Evolutionary conservation across 2,797 vertebrate genomes (phyloP).

Genomic region (Phataginus tricuspis): DNA sequence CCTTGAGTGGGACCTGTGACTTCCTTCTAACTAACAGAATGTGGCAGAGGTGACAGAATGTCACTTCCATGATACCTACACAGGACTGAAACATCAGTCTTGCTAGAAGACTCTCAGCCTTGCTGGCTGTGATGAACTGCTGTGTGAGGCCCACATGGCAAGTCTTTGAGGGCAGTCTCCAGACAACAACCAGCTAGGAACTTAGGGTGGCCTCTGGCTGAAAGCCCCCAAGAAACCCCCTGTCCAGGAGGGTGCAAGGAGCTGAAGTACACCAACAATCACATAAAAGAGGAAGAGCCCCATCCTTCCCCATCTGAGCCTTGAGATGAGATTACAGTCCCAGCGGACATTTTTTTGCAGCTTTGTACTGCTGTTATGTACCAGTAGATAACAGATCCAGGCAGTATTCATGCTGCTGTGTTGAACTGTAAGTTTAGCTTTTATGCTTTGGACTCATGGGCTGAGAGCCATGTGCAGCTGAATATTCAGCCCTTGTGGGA

Average conservation of each 20-base stretch:
- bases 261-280: background rate
- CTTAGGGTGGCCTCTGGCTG: background rate
- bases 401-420: fast-evolving
- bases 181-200: background rate
- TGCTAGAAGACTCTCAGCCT: background rate
- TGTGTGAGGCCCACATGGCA: background rate
- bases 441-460: background rate
- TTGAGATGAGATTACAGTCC: background rate
- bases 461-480: background rate
- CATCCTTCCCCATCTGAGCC: background rate
- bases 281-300: background rate
- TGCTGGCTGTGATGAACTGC: background rate
- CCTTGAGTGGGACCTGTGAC: background rate
- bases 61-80: background rate
- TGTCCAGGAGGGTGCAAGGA: background rate
- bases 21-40: background rate
- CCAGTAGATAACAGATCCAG: fast-evolving
- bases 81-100: background rate
- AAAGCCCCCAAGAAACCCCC: background rate
- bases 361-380: background rate
- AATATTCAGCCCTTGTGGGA: background rate
- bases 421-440: background rate
- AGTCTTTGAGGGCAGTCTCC: background rate
- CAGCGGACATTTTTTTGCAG: background rate
- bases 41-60: background rate